Evolutionary conservation across 2,113 vertebrate species (phyloP), one percentile per base, ranked within the genome.

Genomic region (Phaetusa simplex): DNA sequence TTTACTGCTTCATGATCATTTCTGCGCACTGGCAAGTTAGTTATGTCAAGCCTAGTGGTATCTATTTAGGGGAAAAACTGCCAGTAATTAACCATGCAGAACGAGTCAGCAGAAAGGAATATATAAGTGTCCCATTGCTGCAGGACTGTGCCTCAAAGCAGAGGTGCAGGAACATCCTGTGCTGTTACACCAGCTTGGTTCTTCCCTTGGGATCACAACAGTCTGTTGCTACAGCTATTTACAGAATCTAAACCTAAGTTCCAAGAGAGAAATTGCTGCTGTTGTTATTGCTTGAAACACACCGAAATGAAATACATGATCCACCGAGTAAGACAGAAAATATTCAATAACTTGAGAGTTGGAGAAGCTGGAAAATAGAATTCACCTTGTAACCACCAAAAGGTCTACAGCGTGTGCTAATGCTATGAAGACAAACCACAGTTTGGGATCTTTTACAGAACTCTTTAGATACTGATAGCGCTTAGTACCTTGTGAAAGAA

Each of bases 341-440:
- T 58, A 76, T 3, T 78, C 11, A 59, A 2, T 88, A 94, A 59
- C 14, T 78, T 38, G 32, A 92, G 8, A 92, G 56, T 8, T 17
- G 82, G 84, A 86, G 59, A 56, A 96, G 74, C 8, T 85, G 47
- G 65, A 93, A 83, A 93, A 67, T 0, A 94, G 62, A 95, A 82
- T 84, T 92, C 67, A 88, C 67, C 43, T 66, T 55, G 30, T 45
- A 95, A 61, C 26, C 87, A 84, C 65, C 55, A 92, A 74, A 90
- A 86, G 59, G 86, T 29, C 45, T 67, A 49, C 18, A 29, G 30
- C 16, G 19, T 59, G 45, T 2, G 38, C 42, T 83, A 89, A 91
- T 95, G 95, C 95, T 97, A 94, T 95, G 91, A 95, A 89, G 70
- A 47, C 23, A 95, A 96, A 94, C 91, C 84, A 97, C 91, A 80